A percentile compares a stretch with the other conserved stretches of the same genome.
Evolutionary conservation across 2,797 vertebrate genomes (phyloP).

Genomic region (Apodemus agrarius): DNA sequence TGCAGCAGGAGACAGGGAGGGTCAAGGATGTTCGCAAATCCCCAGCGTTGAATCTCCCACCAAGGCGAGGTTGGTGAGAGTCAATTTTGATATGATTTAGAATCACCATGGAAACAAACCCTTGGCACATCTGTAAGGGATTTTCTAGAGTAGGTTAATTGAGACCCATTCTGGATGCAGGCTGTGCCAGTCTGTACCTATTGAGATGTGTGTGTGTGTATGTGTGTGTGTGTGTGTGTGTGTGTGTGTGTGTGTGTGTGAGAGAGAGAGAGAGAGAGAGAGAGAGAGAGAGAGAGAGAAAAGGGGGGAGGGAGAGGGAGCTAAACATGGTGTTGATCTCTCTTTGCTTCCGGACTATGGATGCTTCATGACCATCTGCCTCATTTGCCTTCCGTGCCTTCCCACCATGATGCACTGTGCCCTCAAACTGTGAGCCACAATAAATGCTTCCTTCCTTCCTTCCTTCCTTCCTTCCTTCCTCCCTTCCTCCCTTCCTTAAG

Average conservation of each 20-base stretch:
- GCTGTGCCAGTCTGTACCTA: background rate
- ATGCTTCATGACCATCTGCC: background rate
- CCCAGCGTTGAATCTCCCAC: background rate
- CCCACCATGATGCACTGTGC: background rate
- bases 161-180: background rate
- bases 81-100: background rate
- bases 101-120: background rate
- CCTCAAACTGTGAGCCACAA: background rate
- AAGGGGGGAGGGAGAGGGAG: background rate
- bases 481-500: background rate
- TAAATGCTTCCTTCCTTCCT: background rate
- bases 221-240: too few species aligned
- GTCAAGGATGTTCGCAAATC: background rate
- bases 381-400: background rate
- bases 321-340: background rate
- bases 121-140: background rate
- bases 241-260: too few species aligned
- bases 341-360: background rate
- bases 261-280: too few species aligned
- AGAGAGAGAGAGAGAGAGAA: background rate
- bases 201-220: too few species aligned
- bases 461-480: too few species aligned
- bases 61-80: background rate
- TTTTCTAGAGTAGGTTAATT: background rate
- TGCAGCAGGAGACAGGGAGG: background rate